Conservation (phyloP, 1,140 invertebrate genomes). For the Neodiprion fabricii region DNA sequence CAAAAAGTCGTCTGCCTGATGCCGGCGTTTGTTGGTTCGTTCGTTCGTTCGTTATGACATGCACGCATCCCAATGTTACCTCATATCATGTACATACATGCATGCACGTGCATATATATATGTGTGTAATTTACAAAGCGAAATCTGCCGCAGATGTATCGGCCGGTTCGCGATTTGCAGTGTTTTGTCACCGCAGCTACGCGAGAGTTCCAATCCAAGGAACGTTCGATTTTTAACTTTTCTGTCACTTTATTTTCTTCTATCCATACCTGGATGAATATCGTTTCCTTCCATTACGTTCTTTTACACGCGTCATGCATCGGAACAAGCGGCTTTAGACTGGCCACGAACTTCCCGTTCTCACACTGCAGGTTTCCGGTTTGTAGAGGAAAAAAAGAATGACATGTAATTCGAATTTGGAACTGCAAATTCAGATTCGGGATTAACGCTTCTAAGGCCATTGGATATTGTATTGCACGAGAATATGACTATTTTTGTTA, state of each 20-base stretch:
- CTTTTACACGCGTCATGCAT: background rate
- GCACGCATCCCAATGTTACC: slow-evolving; percentile 45
- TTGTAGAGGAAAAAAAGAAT: too few species aligned
- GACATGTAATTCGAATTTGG: too few species aligned
- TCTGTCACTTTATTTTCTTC: background rate
- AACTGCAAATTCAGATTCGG: too few species aligned
- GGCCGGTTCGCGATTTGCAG: slow-evolving; percentile 58
- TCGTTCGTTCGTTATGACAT: slow-evolving; percentile 61
- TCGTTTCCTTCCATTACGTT: background rate
- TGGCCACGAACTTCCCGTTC: too few species aligned
- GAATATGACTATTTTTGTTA: too few species aligned
- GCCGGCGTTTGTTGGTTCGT: too few species aligned
- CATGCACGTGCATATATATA: too few species aligned
- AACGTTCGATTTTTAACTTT: background rate
- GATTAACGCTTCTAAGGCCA: too few species aligned
- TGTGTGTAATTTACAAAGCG: too few species aligned
- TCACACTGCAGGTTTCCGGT: too few species aligned
- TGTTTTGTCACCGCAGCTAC: slow-evolving; percentile 51
- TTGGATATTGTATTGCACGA: too few species aligned
- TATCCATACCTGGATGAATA: background rate
- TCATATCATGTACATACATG: too few species aligned
- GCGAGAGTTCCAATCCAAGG: background rate
- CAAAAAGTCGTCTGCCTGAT: slow-evolving; percentile 53
- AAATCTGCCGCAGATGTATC: background rate
- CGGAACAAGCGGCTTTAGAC: background rate